A percentile compares a stretch with the other conserved stretches of the same genome.
These are phyloP conservation scores for Neuroscelio doddi DNA, from an alignment of 2,888 invertebrate genomes.

Conservation along the genomic window DNA sequence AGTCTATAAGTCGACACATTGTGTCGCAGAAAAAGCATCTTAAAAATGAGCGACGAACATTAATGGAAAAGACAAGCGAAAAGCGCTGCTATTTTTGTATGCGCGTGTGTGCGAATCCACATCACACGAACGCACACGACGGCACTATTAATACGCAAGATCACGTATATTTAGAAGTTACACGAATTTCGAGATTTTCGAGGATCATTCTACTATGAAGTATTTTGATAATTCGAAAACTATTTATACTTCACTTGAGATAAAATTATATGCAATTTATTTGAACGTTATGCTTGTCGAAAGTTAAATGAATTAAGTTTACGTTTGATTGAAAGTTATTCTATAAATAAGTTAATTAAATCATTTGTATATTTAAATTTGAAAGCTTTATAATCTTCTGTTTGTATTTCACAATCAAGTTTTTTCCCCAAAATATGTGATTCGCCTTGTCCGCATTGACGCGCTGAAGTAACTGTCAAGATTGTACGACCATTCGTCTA, in stretches of 20 bases:
- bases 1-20: too few relatives aligned
- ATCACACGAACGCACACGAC: constrained; percentile 6
- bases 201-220: not conserved
- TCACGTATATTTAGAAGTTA: constrained; percentile 49
- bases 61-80: constrained; percentile 7
- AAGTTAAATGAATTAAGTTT: too few relatives aligned
- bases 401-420: not conserved
- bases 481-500: constrained; percentile 26
- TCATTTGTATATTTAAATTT: too few relatives aligned
- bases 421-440: constrained; percentile 1
- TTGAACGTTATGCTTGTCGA: too few relatives aligned
- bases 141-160: constrained; percentile 50
- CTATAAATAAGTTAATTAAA: too few relatives aligned
- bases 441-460: not conserved
- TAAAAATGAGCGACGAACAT: constrained; percentile 1
- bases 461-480: constrained; percentile 9
- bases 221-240: too few relatives aligned
- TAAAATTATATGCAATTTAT: too few relatives aligned
- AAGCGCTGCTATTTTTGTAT: constrained; percentile 12
- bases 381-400: not conserved
- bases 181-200: constrained; percentile 21
- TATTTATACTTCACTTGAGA: too few relatives aligned
- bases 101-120: constrained; percentile 12
- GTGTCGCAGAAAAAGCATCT: too few relatives aligned
- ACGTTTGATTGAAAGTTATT: too few relatives aligned